Evolutionary conservation across 2,797 vertebrate species (phyloP).

Genomic region (Gephyroberyx darwinii): DNA sequence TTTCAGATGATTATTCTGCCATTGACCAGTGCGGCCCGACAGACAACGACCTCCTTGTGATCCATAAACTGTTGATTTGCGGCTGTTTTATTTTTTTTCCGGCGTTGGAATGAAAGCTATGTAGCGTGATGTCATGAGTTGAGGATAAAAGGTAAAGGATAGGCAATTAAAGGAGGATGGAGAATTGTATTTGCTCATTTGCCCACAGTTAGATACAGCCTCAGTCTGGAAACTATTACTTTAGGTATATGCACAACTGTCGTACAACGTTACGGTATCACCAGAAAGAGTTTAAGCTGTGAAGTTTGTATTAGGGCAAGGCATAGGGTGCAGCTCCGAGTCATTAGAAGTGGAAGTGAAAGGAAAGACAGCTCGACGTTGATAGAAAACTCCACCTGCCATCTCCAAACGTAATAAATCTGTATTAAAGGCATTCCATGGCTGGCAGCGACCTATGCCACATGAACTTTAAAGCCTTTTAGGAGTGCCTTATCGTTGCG

Average conservation of each 20-base stretch:
- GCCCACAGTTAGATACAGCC: too few species aligned
- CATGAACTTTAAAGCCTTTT: slow-evolving; percentile 14
- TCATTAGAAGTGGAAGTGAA: too few species aligned
- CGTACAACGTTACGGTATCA: too few species aligned
- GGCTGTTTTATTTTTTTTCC: neutral
- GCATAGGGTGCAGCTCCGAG: too few species aligned
- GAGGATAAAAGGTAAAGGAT: neutral
- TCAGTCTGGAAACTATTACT: too few species aligned
- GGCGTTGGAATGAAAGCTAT: neutral
- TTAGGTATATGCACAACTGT: too few species aligned
- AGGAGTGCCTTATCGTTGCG: slow-evolving; percentile 35
- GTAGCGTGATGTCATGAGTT: slow-evolving; percentile 11
- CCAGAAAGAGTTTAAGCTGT: too few species aligned
- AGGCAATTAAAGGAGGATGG: too few species aligned
- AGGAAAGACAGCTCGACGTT: too few species aligned
- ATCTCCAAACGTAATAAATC: slow-evolving; percentile 1
- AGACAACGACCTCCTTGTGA: slow-evolving; percentile 9
- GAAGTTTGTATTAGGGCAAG: too few species aligned
- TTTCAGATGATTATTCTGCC: neutral
- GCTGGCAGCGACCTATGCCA: slow-evolving; percentile 26
- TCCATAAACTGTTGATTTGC: slow-evolving; percentile 13
- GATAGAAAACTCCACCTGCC: too few species aligned
- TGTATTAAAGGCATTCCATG: slow-evolving; percentile 26
- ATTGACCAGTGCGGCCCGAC: neutral
- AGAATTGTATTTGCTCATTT: too few species aligned